Percentiles rank a stretch among this genome's conserved stretches.
These are phyloP conservation scores for Vanacampus margaritifer DNA, from an alignment of 2,113 vertebrate genomes.

Conservation along the genomic window DNA sequence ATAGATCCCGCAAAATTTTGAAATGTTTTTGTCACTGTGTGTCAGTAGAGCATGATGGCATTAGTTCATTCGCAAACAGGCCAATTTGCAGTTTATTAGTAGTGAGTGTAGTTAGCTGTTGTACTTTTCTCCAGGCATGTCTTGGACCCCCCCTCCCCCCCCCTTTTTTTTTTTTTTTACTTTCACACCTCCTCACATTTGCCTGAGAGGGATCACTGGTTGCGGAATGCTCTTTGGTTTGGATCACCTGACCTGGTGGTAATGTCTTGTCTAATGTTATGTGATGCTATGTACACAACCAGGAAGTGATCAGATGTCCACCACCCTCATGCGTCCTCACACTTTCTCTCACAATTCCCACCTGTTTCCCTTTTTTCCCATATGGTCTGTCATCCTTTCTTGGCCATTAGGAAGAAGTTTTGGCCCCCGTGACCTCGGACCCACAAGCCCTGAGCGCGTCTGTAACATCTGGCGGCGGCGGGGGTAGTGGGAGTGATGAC, in stretches of 20 bases:
- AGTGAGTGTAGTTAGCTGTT: neutral
- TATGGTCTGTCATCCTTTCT: neutral
- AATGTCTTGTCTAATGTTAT: constrained; percentile 50
- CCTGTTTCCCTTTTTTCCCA: constrained; percentile 7
- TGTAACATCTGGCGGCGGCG: constrained; percentile 56
- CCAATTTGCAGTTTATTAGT: neutral
- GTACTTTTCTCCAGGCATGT: constrained; percentile 67
- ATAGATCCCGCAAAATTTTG: neutral
- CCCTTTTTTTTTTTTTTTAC: constrained; percentile 2
- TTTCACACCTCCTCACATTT: constrained; percentile 67
- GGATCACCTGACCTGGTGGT: constrained; percentile 63
- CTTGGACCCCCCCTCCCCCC: constrained; percentile 47
- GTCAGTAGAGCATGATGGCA: neutral
- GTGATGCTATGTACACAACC: constrained; percentile 42
- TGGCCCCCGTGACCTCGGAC: constrained; percentile 71
- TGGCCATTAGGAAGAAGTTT: constrained; percentile 66
- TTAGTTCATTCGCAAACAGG: too few relatives aligned
- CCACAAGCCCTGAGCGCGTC: constrained; percentile 67
- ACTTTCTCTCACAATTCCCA: constrained; percentile 34
- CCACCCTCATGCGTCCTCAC: constrained; percentile 4
- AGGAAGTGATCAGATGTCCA: constrained; percentile 1
- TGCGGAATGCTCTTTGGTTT: constrained; percentile 75
- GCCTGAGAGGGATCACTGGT: constrained; percentile 76
- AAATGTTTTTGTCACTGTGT: too few relatives aligned
- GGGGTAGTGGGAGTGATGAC: constrained; percentile 69